These are phyloP conservation scores for Petrolisthes cinctipes DNA, from an alignment of 2,888 invertebrate species.

Conservation along the genomic window DNA sequence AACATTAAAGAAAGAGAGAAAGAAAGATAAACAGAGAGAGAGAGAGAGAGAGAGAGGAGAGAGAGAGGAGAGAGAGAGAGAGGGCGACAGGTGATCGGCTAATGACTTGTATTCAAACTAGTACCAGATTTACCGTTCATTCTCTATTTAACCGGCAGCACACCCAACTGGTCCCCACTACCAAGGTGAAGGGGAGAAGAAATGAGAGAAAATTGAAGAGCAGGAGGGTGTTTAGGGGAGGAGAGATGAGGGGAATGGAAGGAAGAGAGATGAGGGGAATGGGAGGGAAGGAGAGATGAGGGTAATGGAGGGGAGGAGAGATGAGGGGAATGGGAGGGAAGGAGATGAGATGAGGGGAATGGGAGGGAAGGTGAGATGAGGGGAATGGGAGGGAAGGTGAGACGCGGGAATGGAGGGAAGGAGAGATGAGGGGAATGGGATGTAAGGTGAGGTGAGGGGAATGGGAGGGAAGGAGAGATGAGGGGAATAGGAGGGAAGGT, in stretches of 20 bases:
- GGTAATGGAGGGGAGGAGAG: background rate
- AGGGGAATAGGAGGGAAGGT: background rate
- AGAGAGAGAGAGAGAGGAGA: background rate
- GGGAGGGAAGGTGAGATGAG: constrained; percentile 6
- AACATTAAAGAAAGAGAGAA: background rate
- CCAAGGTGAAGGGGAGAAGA: background rate
- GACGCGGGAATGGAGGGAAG: background rate
- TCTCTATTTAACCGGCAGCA: background rate
- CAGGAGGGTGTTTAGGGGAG: background rate
- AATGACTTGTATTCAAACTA: constrained; percentile 4
- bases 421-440: background rate
- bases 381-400: background rate
- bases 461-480: background rate
- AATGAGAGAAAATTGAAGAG: background rate
- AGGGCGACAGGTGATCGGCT: background rate
- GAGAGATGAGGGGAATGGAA: background rate
- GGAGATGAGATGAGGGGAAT: background rate
- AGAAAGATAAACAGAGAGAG: too few relatives aligned
- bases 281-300: background rate
- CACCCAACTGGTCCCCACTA: background rate
- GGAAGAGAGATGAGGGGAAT: background rate
- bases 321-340: background rate
- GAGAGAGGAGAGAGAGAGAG: background rate
- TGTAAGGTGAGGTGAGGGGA: background rate
- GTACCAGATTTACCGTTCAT: background rate